Evolutionary conservation across 2,888 invertebrate species (phyloP), one percentile per base, ranked within the genome.

Genomic region (Pyrrhia umbra): DNA sequence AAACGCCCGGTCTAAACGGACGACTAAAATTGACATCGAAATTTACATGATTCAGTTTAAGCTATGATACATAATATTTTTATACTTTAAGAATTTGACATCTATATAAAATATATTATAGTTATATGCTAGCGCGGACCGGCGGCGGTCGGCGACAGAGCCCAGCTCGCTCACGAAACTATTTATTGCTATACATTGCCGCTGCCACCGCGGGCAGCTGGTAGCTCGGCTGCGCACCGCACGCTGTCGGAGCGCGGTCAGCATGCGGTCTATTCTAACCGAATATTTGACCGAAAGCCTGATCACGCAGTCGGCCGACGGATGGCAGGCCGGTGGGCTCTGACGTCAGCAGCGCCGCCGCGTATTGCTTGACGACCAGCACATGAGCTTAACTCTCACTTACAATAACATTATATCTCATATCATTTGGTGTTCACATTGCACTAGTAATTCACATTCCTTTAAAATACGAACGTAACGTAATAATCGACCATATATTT

Each of bases 21-120:
- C 86, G 71, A 79, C 92, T 93, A 94, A 90, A 94, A 94, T 94
- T 94, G 94, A 94, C 94, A 94, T 94, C 92, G 90, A 94, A 90
- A 90, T 91, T 91, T 93, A 93, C 92, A 94, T 87, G 88, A 91
- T 88, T 88, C 84, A 81, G 76, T 89, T 89, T 92, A 93, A 91
- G 92, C 93, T 93, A 92, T 92, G 86, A 89, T 92, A 93, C 93
- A 93, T 79, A 85, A 84, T 87, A 84, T 88, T 88, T 84, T 88
- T 84, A 84, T 83, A 84, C 79, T 80, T 89, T 86, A 90, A 87
- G 90, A 92, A 90, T 91, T 90, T 88, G 91, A 94, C 92, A 89
- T 92, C 92, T 93, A 93, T 92, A 92, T 90, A 92, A 93, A 93
- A 92, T 93, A 93, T 92, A 91, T 81, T 81, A 75, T 79, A 82